A percentile compares a stretch with the other conserved stretches of the same genome.
Evolutionary conservation across 2,113 vertebrate species (phyloP).

Genomic region (Elgaria multicarinata): DNA sequence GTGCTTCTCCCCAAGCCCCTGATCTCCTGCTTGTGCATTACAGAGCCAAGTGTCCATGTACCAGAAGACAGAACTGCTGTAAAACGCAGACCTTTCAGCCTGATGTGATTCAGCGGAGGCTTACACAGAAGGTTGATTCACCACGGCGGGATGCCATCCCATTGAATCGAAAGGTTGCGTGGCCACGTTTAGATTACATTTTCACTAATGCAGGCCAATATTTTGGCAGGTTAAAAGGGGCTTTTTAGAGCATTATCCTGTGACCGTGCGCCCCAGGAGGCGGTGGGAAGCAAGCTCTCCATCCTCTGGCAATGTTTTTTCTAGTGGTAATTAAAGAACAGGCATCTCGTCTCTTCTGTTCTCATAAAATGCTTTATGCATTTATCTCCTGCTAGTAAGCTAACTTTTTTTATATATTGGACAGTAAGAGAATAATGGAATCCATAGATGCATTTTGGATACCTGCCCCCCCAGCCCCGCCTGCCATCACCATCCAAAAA

Average conservation of each 20-base stretch:
- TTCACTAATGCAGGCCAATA: neutral
- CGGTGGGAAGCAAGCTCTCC: neutral
- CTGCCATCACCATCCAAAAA: too few species aligned
- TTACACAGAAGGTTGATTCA: neutral
- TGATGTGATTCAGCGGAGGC: too few species aligned
- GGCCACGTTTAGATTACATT: too few species aligned
- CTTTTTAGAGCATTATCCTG: neutral
- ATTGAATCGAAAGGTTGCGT: neutral
- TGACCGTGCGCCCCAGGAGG: neutral
- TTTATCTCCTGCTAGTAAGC: neutral
- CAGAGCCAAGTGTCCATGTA: neutral
- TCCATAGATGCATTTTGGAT: neutral
- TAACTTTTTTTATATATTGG: neutral
- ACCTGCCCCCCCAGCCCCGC: conserved; percentile 16
- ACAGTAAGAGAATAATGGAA: neutral
- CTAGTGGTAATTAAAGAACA: neutral
- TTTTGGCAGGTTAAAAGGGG: neutral
- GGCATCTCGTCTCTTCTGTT: neutral
- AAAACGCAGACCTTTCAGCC: neutral
- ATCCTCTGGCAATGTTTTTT: neutral
- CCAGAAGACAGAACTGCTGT: too few species aligned
- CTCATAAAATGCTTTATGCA: neutral
- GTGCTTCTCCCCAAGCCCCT: neutral
- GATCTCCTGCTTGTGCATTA: neutral
- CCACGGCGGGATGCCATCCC: neutral